Evolutionary conservation across 2,113 vertebrate species (phyloP), one percentile per base, ranked within the genome.

Genomic region (Anser brachyrhynchus): DNA sequence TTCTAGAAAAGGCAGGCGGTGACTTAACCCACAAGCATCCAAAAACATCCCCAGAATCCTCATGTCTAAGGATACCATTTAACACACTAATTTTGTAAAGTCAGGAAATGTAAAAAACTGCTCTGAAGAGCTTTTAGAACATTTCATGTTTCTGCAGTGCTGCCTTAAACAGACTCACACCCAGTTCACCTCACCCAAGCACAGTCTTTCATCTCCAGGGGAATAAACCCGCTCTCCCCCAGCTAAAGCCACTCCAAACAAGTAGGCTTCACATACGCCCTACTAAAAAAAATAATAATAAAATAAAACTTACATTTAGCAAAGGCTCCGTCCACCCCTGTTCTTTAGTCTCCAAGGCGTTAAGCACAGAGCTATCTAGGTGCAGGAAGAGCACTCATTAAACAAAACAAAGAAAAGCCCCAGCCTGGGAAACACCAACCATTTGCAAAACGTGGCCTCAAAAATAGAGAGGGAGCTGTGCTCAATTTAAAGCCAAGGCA

Each of bases 181-280:
- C 12, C 61, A 35, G 14, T 17, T 6, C 11, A 25, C 26, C 31
- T 44, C 6, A 10, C 35, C 6, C 2, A 0, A 10, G 23, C 0
- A 2, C 54, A 43, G 11, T 3, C 25, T 35, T 54, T 44, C 16
- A 29, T 39, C 65, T 41, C 46, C 25, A 33, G 22, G 39, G 31
- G 28, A 59, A 61, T 2, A 61, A 80, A 65, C 11, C 61, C 55
- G 43, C 39, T 4, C 22, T 26, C 23, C 20, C 55, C 61, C 55
- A 44, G 3, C 19, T 26, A 23, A 4, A 0, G 6, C 22, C 3
- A 0, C 37, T 43, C 74, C 41, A 55, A 5, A 17, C 21, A 7
- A 11, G 5, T 31, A 8, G 9, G 1, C 19, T 49, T 41, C 49
- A 23, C 35, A 28, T 43, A 2, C 16, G 7, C 19, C 16, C 33